These are phyloP conservation scores for Misgurnus anguillicaudatus DNA, from an alignment of 2,113 vertebrate genomes.

Conservation along the genomic window DNA sequence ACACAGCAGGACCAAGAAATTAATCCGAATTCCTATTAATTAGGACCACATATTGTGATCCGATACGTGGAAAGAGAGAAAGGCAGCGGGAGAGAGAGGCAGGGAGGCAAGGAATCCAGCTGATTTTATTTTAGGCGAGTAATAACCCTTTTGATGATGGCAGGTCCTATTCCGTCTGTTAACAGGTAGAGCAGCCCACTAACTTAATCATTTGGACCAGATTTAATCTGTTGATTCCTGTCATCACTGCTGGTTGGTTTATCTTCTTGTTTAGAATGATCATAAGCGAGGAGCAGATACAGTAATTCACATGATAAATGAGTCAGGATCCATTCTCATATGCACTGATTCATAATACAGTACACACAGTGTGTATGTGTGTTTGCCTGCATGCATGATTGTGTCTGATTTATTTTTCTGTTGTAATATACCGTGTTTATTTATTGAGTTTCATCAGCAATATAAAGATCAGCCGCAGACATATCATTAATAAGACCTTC, in stretches of 20 bases:
- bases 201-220: conserved; percentile 31
- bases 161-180: conserved; percentile 32
- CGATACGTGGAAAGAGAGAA: conserved; percentile 2
- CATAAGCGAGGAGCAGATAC: conserved; percentile 12
- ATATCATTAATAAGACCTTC: conserved; percentile 13
- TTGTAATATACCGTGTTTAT: not conserved
- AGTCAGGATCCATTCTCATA: not conserved
- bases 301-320: conserved; percentile 22
- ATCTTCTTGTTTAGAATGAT: conserved; percentile 16
- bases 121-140: conserved; percentile 36
- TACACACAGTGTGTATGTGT: not conserved
- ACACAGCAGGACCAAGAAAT: conserved; percentile 6
- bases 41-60: conserved; percentile 14
- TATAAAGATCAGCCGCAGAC: conserved; percentile 9
- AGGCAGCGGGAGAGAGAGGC: not conserved
- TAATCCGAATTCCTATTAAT: conserved; percentile 39
- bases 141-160: conserved; percentile 34
- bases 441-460: conserved; percentile 10
- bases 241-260: conserved; percentile 30
- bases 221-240: conserved; percentile 19
- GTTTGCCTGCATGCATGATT: not conserved
- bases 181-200: not conserved
- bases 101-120: not conserved
- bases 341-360: not conserved
- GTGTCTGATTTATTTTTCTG: not conserved